Base-by-base conservation (phyloP, 2,797 vertebrate genomes). In the Limnodromus scolopaceus region DNA sequence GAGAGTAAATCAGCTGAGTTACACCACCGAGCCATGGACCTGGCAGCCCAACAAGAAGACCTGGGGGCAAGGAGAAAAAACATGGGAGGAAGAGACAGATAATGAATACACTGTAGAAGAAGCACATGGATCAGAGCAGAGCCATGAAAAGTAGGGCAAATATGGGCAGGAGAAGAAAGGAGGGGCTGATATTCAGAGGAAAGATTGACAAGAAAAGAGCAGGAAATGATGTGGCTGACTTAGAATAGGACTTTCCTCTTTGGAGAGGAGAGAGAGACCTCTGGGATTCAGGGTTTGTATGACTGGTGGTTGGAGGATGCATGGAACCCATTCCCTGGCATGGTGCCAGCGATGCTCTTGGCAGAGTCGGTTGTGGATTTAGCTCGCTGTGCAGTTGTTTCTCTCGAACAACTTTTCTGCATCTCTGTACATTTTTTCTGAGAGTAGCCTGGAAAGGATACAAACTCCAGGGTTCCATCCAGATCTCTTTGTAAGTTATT, bases 1-100 rank as follows among this genome's bases (percentile, higher is more conserved):
- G 82, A 82, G 70, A 86, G 76, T 60, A 96, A 92, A 75, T 96
- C 69, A 72, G 72, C 78, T 23, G 82, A 87, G 92, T 85, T 91
- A 79, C 22, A 45, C 60, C 80, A 32, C 58, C 57, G 89, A 95
- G 95, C 17, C 55, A 66, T 75, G 41, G 38, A 77, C 34, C 32
- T 87, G 77, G 84, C 55, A 87, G 58, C 82, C 76, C 39, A 72
- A 71, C 51, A 78, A 27, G 23, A 57, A 53, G 57, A 89, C 32
- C 16, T 77, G 28, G 45, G 13, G 10, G 6, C 9, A 43, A 75
- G 20, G 53, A 51, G 8, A 49, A 64, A 70, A 86, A 82, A 22
- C 18, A 11, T 12, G 27, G 60, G 49, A 83, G 64, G 63, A 86
- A 89, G 68, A 63, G 24, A 39, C 9, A 57, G 58, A 45, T 71